Percentiles rank a stretch among this genome's conserved stretches.
Evolutionary conservation across 2,888 invertebrate genomes (phyloP).

Genomic region (Caenorhabditis macrosperma): DNA sequence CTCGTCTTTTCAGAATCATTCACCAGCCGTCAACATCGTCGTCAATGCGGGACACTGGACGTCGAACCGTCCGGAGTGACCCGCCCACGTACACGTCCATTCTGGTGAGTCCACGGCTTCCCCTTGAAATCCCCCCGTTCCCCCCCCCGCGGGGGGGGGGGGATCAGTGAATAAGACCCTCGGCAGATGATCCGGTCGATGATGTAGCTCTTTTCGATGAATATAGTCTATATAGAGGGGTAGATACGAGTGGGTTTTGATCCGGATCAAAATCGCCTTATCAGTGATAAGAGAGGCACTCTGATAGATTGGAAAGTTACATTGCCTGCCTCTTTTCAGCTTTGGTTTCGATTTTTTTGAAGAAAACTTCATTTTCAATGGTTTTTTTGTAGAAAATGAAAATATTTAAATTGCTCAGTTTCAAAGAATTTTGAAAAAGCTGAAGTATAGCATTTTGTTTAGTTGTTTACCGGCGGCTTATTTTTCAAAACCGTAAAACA

Average conservation of each 20-base stretch:
- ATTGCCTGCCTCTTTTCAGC: too few relatives aligned
- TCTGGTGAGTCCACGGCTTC: constrained; percentile 35
- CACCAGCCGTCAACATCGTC: neutral
- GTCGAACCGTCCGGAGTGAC: constrained; percentile 61
- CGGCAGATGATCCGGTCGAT: neutral
- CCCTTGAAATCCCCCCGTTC: neutral
- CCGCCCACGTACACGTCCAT: constrained; percentile 67
- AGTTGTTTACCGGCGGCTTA: too few relatives aligned
- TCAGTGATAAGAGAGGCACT: neutral
- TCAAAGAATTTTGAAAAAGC: too few relatives aligned
- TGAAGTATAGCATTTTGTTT: too few relatives aligned
- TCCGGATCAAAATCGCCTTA: neutral
- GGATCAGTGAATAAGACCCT: too few relatives aligned
- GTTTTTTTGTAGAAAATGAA: too few relatives aligned
- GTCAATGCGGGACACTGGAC: neutral
- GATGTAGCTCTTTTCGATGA: too few relatives aligned
- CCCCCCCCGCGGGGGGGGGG: too few relatives aligned
- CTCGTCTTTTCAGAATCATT: neutral
- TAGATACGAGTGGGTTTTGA: too few relatives aligned
- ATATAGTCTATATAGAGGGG: too few relatives aligned
- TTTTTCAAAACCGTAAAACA: neutral
- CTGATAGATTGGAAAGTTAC: neutral
- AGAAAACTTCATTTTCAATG: too few relatives aligned
- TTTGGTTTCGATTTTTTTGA: neutral
- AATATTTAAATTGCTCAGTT: too few relatives aligned